phyloP scores from a whole-genome alignment of 2,797 vertebrate species.

The Nasua narica region DNA sequence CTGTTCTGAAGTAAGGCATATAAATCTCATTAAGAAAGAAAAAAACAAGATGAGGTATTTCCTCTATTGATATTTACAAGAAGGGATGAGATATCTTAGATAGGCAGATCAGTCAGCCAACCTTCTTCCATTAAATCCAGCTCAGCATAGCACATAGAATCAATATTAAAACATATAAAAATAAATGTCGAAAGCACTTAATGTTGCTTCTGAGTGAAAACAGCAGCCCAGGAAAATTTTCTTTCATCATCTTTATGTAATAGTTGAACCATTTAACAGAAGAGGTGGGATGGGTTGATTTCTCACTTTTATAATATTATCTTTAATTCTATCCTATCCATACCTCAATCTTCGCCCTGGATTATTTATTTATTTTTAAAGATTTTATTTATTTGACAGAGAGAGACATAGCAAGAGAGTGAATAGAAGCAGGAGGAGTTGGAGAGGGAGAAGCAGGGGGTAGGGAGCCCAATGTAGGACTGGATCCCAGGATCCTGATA shows the following conservation, averaged over 20 bases:
- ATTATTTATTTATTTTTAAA: too few species aligned
- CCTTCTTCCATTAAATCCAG: conserved; percentile 55
- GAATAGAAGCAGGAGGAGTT: too few species aligned
- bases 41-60: conserved; percentile 21
- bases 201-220: conserved; percentile 18
- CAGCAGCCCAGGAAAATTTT: neutral
- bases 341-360: neutral
- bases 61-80: conserved; percentile 61
- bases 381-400: too few species aligned
- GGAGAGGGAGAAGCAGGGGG: too few species aligned
- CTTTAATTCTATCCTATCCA: neutral
- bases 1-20: conserved; percentile 53
- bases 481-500: too few species aligned
- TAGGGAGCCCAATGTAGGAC: too few species aligned
- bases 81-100: conserved; percentile 30
- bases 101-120: conserved; percentile 31
- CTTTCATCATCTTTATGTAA: neutral
- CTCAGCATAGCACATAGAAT: neutral
- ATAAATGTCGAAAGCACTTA: conserved; percentile 24
- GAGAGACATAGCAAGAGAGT: too few species aligned
- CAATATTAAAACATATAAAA: conserved; percentile 48
- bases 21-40: conserved; percentile 49
- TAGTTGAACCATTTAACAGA: neutral
- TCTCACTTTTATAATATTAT: neutral
- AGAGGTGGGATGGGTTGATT: neutral